Percentiles rank a stretch among this genome's conserved stretches.
phyloP scores from a whole-genome alignment of 2,888 invertebrate species.

The Sepiola atlantica region DNA sequence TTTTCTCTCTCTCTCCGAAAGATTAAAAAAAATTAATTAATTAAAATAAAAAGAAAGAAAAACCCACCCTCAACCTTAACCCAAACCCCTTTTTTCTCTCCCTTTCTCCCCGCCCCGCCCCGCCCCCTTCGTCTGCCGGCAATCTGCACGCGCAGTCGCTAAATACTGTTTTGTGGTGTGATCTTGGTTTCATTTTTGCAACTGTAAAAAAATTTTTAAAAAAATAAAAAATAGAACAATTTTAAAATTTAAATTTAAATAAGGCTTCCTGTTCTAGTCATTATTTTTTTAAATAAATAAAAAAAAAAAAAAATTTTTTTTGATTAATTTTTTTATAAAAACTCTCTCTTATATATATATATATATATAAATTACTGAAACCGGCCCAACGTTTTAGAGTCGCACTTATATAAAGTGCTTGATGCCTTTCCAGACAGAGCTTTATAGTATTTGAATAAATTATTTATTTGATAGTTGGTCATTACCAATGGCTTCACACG shows the following conservation, averaged over 20 bases:
- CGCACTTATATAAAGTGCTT: no score
- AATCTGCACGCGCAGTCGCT: constrained; percentile 44
- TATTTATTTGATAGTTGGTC: background rate
- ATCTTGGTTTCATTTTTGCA: constrained; percentile 42
- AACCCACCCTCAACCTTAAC: no score
- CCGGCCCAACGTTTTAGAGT: no score
- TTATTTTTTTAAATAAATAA: background rate
- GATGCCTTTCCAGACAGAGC: no score
- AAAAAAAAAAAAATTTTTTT: constrained; percentile 22
- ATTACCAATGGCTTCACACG: no score
- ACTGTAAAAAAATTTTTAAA: background rate
- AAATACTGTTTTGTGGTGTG: constrained; percentile 47
- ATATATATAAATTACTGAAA: background rate
- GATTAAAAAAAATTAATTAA: no score
- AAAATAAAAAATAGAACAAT: background rate
- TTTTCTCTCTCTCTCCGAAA: constrained; percentile 23
- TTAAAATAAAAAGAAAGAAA: no score
- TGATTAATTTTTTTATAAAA: background rate
- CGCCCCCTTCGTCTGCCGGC: constrained; percentile 44
- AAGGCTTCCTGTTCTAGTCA: constrained; percentile 47
- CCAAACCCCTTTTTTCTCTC: no score
- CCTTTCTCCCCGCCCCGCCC: background rate
- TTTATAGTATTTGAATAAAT: background rate
- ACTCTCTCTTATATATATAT: background rate
- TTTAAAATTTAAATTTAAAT: background rate